Evolutionary conservation across 2,888 invertebrate species (phyloP).

Genomic region (Phyllotreta striolata): DNA sequence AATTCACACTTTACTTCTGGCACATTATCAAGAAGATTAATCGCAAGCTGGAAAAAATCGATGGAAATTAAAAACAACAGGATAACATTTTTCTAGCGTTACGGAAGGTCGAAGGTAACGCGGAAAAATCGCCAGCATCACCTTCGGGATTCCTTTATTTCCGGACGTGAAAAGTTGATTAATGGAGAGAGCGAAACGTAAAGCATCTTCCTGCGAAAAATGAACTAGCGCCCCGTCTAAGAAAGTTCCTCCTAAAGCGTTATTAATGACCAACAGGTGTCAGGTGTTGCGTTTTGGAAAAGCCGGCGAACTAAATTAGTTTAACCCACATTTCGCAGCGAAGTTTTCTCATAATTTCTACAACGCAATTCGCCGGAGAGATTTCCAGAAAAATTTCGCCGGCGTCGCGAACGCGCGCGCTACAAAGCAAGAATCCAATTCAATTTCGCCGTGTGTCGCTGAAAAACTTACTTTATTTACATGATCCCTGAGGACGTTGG

Average conservation of each 20-base stretch:
- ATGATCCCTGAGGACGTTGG: slow-evolving; percentile 82
- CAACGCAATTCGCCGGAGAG: neutral
- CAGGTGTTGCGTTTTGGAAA: slow-evolving; percentile 8
- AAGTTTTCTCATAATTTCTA: neutral
- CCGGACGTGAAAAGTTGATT: slow-evolving; percentile 15
- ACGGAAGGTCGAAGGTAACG: neutral
- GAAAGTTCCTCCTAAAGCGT: slow-evolving; percentile 22
- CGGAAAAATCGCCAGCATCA: neutral
- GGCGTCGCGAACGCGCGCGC: neutral
- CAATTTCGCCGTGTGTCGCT: too few species aligned
- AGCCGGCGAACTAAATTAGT: neutral
- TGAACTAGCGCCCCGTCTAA: slow-evolving; percentile 11
- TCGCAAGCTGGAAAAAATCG: too few species aligned
- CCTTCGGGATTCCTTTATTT: slow-evolving; percentile 15
- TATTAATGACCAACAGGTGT: slow-evolving; percentile 29
- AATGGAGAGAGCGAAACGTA: slow-evolving; percentile 19
- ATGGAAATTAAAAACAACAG: too few species aligned
- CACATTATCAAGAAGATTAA: too few species aligned
- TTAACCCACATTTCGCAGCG: neutral
- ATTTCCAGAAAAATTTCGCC: neutral
- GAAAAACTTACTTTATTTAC: slow-evolving; percentile 74
- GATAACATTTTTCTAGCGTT: neutral
- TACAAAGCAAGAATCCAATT: neutral
- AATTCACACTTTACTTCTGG: too few species aligned
- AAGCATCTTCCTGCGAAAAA: slow-evolving; percentile 23